These are phyloP conservation scores for Myotis findleyi DNA, from an alignment of 2,797 vertebrate species.

Conservation along the genomic window DNA sequence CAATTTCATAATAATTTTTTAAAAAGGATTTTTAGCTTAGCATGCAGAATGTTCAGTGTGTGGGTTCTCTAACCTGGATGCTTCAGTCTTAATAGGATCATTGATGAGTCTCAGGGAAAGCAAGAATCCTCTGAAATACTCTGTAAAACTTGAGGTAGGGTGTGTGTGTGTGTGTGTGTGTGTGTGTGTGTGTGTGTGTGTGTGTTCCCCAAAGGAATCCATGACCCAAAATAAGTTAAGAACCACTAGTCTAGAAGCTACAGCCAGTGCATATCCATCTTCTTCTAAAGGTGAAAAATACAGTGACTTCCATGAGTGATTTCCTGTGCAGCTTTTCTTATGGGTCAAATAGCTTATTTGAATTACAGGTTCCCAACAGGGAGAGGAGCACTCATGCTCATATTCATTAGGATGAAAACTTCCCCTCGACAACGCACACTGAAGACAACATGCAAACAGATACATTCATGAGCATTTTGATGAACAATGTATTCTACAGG, in stretches of 20 bases:
- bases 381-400: neutral
- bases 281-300: neutral
- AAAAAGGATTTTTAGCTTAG: conserved; percentile 9
- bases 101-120: neutral
- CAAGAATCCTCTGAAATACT: neutral
- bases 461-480: neutral
- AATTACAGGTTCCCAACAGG: neutral
- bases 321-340: neutral
- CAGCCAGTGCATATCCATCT: neutral
- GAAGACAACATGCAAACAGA: neutral
- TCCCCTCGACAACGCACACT: neutral
- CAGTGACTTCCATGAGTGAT: neutral
- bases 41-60: neutral
- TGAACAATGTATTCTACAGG: neutral
- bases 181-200: neutral
- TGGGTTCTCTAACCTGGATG: neutral
- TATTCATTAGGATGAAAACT: neutral
- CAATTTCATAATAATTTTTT: neutral
- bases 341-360: neutral
- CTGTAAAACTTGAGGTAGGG: neutral
- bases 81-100: neutral
- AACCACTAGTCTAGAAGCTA: neutral
- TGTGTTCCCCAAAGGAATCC: neutral
- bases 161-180: too few species aligned
- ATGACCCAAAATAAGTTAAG: neutral